These are phyloP conservation scores for Bostrychus sinensis DNA, from an alignment of 2,113 vertebrate genomes.

Conservation along the genomic window DNA sequence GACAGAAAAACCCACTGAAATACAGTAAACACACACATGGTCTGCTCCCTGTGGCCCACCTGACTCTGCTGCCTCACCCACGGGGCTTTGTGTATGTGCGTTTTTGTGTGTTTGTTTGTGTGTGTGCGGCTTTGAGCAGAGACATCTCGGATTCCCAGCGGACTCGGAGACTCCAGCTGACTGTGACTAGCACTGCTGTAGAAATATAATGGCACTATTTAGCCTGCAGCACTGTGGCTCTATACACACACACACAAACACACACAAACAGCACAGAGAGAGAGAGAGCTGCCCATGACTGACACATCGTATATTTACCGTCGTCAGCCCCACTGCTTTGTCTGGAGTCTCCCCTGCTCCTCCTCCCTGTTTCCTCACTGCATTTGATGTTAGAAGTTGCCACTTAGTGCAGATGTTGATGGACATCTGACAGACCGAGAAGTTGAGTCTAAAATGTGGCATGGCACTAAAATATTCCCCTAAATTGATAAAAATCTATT, in stretches of 20 bases:
- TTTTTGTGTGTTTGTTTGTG: conserved; percentile 12
- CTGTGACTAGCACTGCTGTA: conserved; percentile 59
- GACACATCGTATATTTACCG: conserved; percentile 72
- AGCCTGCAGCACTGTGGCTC: conserved; percentile 65
- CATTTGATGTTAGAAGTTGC: conserved; percentile 20
- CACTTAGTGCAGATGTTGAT: conserved; percentile 12
- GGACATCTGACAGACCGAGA: conserved; percentile 10
- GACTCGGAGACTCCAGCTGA: conserved; percentile 53
- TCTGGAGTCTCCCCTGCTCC: conserved; percentile 32
- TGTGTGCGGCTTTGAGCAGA: conserved; percentile 54
- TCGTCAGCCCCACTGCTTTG: conserved; percentile 45
- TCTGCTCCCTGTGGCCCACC: conserved; percentile 24
- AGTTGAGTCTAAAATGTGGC: conserved; percentile 4
- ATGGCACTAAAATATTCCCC: too few relatives aligned
- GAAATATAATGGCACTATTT: conserved; percentile 68
- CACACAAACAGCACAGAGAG: conserved; percentile 13
- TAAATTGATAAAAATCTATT: too few relatives aligned
- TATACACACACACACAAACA: conserved; percentile 41
- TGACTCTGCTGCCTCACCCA: conserved; percentile 39
- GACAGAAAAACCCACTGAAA: conserved; percentile 28
- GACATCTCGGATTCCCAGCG: conserved; percentile 64
- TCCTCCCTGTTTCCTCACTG: conserved; percentile 24
- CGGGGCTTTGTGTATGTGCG: conserved; percentile 21
- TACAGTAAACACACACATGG: conserved; percentile 34
- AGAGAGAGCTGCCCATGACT: conserved; percentile 50